A percentile compares a stretch with the other conserved stretches of the same genome.
Evolutionary conservation across 64 coral and sea anemone genomes (phyloP).

Genomic region (Montipora capricornis): DNA sequence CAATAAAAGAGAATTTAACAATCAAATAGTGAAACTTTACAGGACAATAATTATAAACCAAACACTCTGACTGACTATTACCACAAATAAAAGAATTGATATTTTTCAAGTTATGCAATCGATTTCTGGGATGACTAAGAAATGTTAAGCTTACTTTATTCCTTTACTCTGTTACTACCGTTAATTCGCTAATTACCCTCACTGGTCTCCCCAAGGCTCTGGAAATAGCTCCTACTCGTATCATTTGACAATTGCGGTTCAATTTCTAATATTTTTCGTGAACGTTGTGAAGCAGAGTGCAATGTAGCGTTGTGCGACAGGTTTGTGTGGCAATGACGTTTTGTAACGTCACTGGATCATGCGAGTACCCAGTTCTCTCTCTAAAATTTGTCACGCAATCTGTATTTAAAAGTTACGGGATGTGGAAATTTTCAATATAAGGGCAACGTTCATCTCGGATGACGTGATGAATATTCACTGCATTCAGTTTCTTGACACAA

Average conservation of each 20-base stretch:
- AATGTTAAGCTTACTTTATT: not conserved
- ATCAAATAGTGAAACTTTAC: no score
- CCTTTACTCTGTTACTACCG: not conserved
- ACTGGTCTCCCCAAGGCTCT: slow-evolving; percentile 27
- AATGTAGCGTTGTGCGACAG: not conserved
- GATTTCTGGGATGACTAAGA: not conserved
- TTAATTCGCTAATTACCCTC: not conserved
- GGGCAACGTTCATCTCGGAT: no score
- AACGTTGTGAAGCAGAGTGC: not conserved
- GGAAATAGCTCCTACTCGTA: slow-evolving; percentile 40
- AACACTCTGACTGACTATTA: not conserved
- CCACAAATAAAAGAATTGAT: no score
- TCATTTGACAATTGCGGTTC: slow-evolving; percentile 5
- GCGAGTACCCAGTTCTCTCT: not conserved
- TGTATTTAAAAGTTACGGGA: no score
- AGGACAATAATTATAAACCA: not conserved
- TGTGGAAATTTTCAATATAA: no score
- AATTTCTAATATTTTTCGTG: not conserved
- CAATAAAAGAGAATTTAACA: not conserved
- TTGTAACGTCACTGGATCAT: not conserved
- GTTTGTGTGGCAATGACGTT: not conserved
- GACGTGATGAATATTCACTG: no score
- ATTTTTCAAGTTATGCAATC: not conserved
- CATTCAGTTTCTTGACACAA: no score
- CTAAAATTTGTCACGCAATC: not conserved